These are phyloP conservation scores for Ptiloglossa arizonensis DNA, from an alignment of 1,140 invertebrate genomes.

Conservation along the genomic window DNA sequence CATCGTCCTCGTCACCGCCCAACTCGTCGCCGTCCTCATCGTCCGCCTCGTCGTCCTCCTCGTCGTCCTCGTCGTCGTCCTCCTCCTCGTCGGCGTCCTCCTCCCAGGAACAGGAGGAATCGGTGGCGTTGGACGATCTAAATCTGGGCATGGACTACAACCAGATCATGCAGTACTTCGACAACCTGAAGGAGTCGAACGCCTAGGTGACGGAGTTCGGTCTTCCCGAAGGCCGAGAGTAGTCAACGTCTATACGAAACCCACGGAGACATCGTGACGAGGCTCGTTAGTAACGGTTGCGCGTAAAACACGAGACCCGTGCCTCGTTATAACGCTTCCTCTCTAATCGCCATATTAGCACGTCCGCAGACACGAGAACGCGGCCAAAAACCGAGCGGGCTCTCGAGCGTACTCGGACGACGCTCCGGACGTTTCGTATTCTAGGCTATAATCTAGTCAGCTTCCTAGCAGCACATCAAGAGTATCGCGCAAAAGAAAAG, in stretches of 20 bases:
- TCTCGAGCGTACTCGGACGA: conserved; percentile 23
- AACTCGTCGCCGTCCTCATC: conserved; percentile 61
- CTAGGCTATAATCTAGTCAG: conserved; percentile 80
- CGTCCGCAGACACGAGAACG: conserved; percentile 33
- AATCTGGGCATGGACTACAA: conserved; percentile 97
- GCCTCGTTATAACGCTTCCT: conserved; percentile 30
- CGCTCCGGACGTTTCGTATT: conserved; percentile 69
- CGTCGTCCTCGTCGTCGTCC: conserved; percentile 67
- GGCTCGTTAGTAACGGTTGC: too few species aligned
- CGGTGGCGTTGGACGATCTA: conserved; percentile 88
- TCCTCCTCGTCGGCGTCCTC: conserved; percentile 68
- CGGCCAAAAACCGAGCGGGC: neutral
- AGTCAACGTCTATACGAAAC: conserved; percentile 69
- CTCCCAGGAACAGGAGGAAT: conserved; percentile 78
- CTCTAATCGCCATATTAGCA: conserved; percentile 30
- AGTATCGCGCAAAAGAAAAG: conserved; percentile 63
- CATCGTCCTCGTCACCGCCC: conserved; percentile 58
- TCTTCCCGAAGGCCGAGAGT: conserved; percentile 66
- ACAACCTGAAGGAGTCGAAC: conserved; percentile 93
- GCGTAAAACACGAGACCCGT: neutral
- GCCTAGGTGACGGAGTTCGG: conserved; percentile 74
- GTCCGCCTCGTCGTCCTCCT: conserved; percentile 46
- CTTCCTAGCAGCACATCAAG: conserved; percentile 80
- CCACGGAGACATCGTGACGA: conserved; percentile 39
- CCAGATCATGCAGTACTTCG: conserved; percentile 98